A percentile compares a stretch with the other conserved stretches of the same genome.
Conservation (phyloP, 1,140 invertebrate species). For the Acyrthosiphon pisum region DNA sequence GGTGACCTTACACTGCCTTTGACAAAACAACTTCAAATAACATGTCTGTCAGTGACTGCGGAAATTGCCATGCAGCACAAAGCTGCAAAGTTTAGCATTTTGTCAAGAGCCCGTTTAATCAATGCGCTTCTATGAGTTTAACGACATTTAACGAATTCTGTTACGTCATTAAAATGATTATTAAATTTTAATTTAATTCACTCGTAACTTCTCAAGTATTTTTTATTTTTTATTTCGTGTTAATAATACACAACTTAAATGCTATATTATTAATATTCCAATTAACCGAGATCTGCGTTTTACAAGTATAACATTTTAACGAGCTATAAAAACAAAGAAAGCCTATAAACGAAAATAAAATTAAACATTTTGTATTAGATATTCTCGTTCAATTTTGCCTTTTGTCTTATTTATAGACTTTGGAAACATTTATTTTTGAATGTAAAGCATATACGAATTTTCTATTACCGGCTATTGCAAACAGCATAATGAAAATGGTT, state of each 20-base stretch:
- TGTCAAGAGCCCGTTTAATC: neutral
- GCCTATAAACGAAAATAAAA: neutral
- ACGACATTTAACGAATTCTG: neutral
- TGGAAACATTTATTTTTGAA: neutral
- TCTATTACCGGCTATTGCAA: no score
- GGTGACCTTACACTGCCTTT: neutral
- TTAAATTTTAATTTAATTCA: neutral
- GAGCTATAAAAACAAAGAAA: neutral
- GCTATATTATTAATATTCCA: neutral
- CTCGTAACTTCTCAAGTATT: neutral
- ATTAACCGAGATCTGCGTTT: neutral
- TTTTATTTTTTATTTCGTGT: neutral
- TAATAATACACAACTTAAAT: neutral
- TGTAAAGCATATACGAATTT: neutral
- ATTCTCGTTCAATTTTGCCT: no score
- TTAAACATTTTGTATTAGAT: no score
- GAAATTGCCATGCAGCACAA: neutral
- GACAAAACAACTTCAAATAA: conserved; percentile 17
- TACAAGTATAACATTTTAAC: neutral
- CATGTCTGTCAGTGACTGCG: neutral
- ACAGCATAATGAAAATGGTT: neutral
- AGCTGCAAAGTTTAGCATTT: neutral
- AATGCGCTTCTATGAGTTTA: neutral
- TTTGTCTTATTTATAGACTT: no score
- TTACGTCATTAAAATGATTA: neutral